Percentiles rank a stretch among this genome's conserved stretches.
phyloP scores from a whole-genome alignment of 2,888 invertebrate genomes.

The Notodonta ziczac region DNA sequence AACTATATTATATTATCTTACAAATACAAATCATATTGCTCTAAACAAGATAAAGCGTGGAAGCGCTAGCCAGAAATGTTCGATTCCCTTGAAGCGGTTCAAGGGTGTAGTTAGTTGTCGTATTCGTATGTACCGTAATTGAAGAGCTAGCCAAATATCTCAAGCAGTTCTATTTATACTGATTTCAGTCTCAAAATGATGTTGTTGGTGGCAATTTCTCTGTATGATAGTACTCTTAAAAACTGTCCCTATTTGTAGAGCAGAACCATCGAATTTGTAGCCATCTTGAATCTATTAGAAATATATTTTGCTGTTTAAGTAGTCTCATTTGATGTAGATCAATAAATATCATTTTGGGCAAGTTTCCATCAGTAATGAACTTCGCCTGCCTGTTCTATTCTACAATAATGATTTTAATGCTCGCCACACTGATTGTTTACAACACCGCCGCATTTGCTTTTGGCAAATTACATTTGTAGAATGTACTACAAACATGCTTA shows the following conservation, averaged over 20 bases:
- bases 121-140: neutral
- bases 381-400: slow-evolving; percentile 44
- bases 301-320: slow-evolving; percentile 29
- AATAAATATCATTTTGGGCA: slow-evolving; percentile 64
- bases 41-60: slow-evolving; percentile 8
- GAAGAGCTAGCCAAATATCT: slow-evolving; percentile 6
- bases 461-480: slow-evolving; percentile 34
- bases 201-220: neutral
- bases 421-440: slow-evolving; percentile 50
- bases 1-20: too few relatives aligned
- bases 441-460: slow-evolving; percentile 39
- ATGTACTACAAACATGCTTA: slow-evolving; percentile 14
- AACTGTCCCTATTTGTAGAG: neutral
- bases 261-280: neutral
- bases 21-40: neutral
- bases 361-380: slow-evolving; percentile 57
- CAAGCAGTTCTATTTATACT: slow-evolving; percentile 7
- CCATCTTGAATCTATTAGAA: neutral
- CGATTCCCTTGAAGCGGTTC: slow-evolving; percentile 10
- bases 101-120: slow-evolving; percentile 7
- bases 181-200: neutral
- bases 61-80: slow-evolving; percentile 11
- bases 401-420: slow-evolving; percentile 58
- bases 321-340: slow-evolving; percentile 41
- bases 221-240: neutral